Percentiles rank a stretch among this genome's conserved stretches.
phyloP scores from a whole-genome alignment of 53 echinoderm and acorn worm genomes.

The Glandiceps talaboti region DNA sequence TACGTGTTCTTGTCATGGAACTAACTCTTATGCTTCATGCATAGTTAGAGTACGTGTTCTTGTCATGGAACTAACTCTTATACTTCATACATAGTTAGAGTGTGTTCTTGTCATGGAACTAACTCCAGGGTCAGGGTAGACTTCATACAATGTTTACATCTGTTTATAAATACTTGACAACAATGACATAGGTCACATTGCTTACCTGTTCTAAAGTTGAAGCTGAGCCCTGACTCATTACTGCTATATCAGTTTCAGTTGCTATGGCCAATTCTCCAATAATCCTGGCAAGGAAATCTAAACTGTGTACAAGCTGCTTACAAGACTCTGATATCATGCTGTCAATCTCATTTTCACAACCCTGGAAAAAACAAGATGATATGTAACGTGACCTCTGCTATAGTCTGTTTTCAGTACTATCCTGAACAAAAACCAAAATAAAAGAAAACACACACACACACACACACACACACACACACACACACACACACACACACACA shows the following conservation, averaged over 20 bases:
- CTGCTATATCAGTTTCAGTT: constrained; percentile 27
- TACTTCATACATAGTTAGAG: no score
- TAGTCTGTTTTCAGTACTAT: background rate
- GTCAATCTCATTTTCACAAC: constrained; percentile 29
- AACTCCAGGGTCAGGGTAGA: no score
- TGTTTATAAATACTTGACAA: no score
- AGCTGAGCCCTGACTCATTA: constrained; percentile 4
- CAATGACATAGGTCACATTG: no score
- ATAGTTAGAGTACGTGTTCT: no score
- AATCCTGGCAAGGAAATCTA: constrained; percentile 34
- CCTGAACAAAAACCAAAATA: background rate
- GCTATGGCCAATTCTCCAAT: constrained; percentile 45
- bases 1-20: no score
- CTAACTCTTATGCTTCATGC: no score
- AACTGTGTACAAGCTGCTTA: constrained; percentile 23
- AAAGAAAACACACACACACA: background rate
- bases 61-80: no score
- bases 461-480: background rate
- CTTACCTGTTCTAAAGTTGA: background rate
- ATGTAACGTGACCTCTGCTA: background rate
- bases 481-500: background rate
- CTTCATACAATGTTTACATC: no score
- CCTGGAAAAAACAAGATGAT: constrained; percentile 6
- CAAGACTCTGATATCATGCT: constrained; percentile 15
- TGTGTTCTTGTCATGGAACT: no score